Percentiles rank a stretch among this genome's conserved stretches.
Evolutionary conservation across 2,797 vertebrate genomes (phyloP).

Genomic region (Falco naumanni): DNA sequence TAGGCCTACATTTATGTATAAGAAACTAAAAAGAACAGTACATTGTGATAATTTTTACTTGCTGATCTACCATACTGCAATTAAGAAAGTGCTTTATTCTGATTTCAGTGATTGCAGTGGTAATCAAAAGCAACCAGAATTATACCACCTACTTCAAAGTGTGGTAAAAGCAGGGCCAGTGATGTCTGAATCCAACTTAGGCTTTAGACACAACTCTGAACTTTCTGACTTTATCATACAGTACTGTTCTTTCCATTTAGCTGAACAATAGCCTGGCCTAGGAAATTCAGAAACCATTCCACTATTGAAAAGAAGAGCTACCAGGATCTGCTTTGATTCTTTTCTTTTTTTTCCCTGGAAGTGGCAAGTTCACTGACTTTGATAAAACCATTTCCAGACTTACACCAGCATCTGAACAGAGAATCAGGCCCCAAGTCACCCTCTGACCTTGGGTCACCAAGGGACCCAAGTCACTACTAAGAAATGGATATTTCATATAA

Average conservation of each 20-base stretch:
- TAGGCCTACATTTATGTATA: not conserved
- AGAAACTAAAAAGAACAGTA: not conserved
- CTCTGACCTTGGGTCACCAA: not conserved
- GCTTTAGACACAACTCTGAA: not conserved
- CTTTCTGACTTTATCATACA: not conserved
- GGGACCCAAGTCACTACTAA: not conserved
- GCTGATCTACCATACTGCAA: not conserved
- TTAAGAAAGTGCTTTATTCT: not conserved
- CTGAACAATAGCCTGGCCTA: not conserved
- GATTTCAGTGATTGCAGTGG: not conserved
- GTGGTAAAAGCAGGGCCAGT: not conserved
- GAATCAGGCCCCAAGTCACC: not conserved
- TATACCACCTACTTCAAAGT: not conserved
- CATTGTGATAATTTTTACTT: not conserved
- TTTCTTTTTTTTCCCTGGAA: not conserved
- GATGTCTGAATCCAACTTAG: not conserved
- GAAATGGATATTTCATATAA: conserved; percentile 19
- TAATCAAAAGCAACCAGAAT: not conserved
- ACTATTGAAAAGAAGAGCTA: not conserved
- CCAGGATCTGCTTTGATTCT: not conserved
- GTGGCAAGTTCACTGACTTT: conserved; percentile 4
- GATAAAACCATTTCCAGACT: conserved; percentile 19
- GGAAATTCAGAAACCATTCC: not conserved
- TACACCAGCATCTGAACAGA: not conserved
- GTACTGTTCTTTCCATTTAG: not conserved